Conservation (phyloP, 2,797 vertebrate species). For the Triplophysa yarkandensis region DNA sequence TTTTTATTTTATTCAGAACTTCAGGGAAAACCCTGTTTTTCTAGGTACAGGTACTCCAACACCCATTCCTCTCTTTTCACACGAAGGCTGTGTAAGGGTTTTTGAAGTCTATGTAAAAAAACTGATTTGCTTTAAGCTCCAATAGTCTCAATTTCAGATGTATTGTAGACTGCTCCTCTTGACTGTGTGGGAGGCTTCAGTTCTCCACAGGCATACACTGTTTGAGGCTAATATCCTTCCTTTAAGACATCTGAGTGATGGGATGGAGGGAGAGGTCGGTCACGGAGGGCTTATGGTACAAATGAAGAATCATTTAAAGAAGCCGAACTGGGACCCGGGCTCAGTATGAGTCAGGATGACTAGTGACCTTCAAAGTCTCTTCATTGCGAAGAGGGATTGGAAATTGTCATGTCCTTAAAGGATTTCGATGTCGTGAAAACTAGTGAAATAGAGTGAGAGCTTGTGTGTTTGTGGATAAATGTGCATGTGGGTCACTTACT, state of each 20-base stretch:
- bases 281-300: slow-evolving; percentile 7
- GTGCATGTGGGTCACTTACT: neutral
- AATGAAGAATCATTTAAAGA: slow-evolving; percentile 36
- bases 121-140: neutral
- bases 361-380: slow-evolving; percentile 20
- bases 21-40: neutral
- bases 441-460: neutral
- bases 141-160: neutral
- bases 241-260: slow-evolving; percentile 6
- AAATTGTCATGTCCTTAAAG: slow-evolving; percentile 8
- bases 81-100: neutral
- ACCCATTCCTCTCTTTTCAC: neutral
- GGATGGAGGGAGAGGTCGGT: neutral
- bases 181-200: neutral
- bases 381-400: slow-evolving; percentile 3
- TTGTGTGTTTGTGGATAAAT: neutral
- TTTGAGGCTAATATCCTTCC: neutral
- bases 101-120: neutral
- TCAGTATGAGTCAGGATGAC: slow-evolving; percentile 10
- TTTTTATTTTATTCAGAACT: neutral
- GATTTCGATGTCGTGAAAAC: neutral
- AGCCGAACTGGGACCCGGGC: neutral
- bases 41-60: neutral
- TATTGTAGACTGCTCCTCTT: neutral
- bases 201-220: neutral